Percentiles rank a stretch among this genome's conserved stretches.
Evolutionary conservation across 92 coral and sea anemone species (phyloP).

Genomic region (Diadumene lineata): DNA sequence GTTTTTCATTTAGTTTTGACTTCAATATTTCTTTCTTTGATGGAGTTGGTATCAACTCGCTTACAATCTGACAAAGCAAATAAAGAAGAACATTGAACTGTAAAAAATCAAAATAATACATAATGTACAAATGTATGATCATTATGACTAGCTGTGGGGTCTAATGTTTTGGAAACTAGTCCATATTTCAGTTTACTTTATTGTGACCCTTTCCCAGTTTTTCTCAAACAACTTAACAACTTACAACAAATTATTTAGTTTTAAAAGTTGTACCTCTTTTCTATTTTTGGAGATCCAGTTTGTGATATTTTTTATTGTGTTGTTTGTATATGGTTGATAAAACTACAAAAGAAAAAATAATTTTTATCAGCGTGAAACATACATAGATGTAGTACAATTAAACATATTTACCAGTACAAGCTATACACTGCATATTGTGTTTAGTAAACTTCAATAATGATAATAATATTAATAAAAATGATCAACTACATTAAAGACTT

Average conservation of each 20-base stretch:
- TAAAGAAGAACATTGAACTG: background rate
- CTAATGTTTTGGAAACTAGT: too few species aligned
- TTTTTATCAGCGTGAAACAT: background rate
- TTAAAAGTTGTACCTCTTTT: slow-evolving; percentile 54
- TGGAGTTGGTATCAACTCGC: slow-evolving; percentile 59
- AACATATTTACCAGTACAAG: too few species aligned
- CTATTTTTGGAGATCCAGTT: slow-evolving; percentile 75
- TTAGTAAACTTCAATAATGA: too few species aligned
- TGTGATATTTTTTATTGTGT: slow-evolving; percentile 34
- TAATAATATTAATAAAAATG: too few species aligned
- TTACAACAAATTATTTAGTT: background rate
- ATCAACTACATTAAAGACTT: too few species aligned
- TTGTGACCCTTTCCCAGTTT: too few species aligned
- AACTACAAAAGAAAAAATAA: slow-evolving; percentile 28
- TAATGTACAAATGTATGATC: too few species aligned
- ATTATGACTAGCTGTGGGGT: too few species aligned
- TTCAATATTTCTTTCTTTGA: slow-evolving; percentile 47
- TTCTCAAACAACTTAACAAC: background rate
- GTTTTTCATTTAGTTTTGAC: slow-evolving; percentile 57
- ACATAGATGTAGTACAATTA: background rate
- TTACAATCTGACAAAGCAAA: slow-evolving; percentile 53
- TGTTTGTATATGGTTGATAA: slow-evolving; percentile 61
- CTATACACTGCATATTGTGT: too few species aligned
- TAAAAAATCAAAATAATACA: too few species aligned
- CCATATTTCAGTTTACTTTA: too few species aligned